Evolutionary conservation across 2,888 invertebrate species (phyloP).

Genomic region (Agonopterix subpropinquella): DNA sequence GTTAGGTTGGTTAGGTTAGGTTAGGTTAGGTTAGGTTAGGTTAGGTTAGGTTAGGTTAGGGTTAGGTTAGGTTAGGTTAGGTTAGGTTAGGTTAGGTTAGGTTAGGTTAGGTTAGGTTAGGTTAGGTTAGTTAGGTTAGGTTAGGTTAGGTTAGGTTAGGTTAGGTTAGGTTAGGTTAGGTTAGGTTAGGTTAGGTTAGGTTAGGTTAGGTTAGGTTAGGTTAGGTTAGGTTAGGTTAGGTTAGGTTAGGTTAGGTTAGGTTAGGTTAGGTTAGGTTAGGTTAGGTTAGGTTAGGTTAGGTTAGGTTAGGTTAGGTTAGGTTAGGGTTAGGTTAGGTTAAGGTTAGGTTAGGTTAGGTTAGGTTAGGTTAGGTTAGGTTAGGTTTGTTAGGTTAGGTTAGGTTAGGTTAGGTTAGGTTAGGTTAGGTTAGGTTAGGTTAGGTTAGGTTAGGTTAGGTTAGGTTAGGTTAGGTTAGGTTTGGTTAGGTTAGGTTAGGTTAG

Average conservation of each 20-base stretch:
- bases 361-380: conserved; percentile 5
- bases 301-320: conserved; percentile 5
- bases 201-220: conserved; percentile 7
- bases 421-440: conserved; percentile 4
- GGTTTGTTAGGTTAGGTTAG: conserved; percentile 4
- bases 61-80: background rate
- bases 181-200: conserved; percentile 6
- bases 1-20: background rate
- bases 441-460: conserved; percentile 6
- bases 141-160: conserved; percentile 9
- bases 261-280: conserved; percentile 5
- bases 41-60: conserved; percentile 1
- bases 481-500: conserved; percentile 5
- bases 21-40: background rate
- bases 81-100: background rate
- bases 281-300: conserved; percentile 7
- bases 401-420: conserved; percentile 3
- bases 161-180: conserved; percentile 7
- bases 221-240: conserved; percentile 7
- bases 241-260: conserved; percentile 4
- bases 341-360: conserved; percentile 8
- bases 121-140: background rate
- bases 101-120: background rate
- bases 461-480: conserved; percentile 5
- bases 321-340: too few species aligned